These are phyloP conservation scores for Melanaphis sacchari DNA, from an alignment of 1,140 invertebrate species.

Conservation along the genomic window DNA sequence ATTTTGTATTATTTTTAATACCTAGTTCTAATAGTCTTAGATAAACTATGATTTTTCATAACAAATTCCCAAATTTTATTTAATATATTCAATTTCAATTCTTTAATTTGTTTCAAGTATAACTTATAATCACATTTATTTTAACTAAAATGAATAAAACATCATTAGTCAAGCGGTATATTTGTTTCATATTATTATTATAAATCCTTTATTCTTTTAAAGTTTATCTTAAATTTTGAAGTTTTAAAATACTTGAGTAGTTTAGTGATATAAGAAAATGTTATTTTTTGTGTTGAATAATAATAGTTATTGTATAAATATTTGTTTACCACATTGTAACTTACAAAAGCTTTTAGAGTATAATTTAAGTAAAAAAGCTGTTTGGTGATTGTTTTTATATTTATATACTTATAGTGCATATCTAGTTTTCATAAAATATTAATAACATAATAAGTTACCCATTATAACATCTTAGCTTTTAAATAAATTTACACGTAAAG, in stretches of 20 bases:
- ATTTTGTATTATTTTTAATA: neutral
- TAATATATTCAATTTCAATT: neutral
- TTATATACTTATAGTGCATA: neutral
- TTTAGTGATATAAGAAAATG: neutral
- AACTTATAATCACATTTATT: neutral
- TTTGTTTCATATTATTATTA: neutral
- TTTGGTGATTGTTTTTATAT: neutral
- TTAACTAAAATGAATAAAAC: neutral
- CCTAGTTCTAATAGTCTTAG: too few relatives aligned
- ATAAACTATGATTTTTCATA: neutral
- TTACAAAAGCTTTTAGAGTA: neutral
- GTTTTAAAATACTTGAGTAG: neutral
- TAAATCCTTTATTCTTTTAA: neutral
- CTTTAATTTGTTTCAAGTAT: neutral
- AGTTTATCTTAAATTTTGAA: neutral
- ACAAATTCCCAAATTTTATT: neutral
- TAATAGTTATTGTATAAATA: neutral
- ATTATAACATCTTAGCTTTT: neutral
- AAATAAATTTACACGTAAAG: neutral
- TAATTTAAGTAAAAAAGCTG: neutral
- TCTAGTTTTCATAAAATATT: neutral
- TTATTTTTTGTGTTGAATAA: neutral
- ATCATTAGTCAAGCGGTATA: neutral
- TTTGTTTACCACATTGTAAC: neutral
- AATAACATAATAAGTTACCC: neutral